Percentiles rank a stretch among this genome's conserved stretches.
These are phyloP conservation scores for Melanotaenia maccullochi DNA, from an alignment of 2,797 vertebrate species.

Conservation along the genomic window DNA sequence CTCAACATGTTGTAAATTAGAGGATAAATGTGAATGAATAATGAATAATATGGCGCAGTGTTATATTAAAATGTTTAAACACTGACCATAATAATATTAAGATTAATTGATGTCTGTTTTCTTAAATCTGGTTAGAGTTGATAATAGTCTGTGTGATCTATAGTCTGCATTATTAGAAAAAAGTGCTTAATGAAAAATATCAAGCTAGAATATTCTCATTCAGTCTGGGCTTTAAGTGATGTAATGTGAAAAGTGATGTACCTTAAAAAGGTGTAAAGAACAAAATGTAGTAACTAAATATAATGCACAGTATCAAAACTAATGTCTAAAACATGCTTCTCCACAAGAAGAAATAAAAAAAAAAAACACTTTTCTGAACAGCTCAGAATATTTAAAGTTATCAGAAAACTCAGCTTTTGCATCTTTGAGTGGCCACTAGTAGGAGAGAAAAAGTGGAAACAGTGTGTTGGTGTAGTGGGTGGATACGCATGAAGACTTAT, in stretches of 20 bases:
- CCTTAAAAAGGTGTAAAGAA: conserved; percentile 6
- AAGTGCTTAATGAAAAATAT: too few species aligned
- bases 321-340: conserved; percentile 4
- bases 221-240: not conserved
- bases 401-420: not conserved
- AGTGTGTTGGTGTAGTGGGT: conserved; percentile 19
- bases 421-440: conserved; percentile 9
- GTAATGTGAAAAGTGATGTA: too few species aligned
- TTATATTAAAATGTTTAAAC: too few species aligned
- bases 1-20: not conserved
- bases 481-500: conserved; percentile 19
- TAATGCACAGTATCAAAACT: too few species aligned
- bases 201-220: not conserved
- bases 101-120: not conserved
- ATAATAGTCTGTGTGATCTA: not conserved
- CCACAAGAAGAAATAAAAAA: not conserved
- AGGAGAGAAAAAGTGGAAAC: not conserved
- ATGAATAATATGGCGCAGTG: not conserved
- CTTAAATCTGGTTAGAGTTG: not conserved
- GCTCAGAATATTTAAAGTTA: not conserved
- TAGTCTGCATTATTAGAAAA: not conserved
- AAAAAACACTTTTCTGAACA: not conserved
- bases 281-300: not conserved
- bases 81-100: not conserved
- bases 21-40: not conserved